Evolutionary conservation across 2,888 invertebrate species (phyloP).

Genomic region (Spatulosminthurus flaviceps): DNA sequence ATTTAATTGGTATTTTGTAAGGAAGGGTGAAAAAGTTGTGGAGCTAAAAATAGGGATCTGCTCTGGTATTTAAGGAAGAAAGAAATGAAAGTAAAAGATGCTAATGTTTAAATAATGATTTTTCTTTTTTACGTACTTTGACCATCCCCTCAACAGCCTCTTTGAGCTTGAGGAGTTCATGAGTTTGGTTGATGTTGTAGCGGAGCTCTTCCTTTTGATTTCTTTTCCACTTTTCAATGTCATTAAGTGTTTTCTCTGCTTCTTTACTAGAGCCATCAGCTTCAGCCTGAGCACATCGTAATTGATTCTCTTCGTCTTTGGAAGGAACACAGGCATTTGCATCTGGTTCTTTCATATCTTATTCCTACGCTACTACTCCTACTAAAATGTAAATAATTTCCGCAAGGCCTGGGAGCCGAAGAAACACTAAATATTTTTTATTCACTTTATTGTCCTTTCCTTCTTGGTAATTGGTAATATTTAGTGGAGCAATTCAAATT

Average conservation of each 20-base stretch:
- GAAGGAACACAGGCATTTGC: constrained; percentile 53
- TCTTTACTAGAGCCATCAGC: constrained; percentile 52
- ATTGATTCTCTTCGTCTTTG: constrained; percentile 49
- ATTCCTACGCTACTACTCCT: too few species aligned
- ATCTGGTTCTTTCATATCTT: constrained; percentile 58
- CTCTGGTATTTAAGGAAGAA: too few species aligned
- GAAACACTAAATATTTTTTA: too few species aligned
- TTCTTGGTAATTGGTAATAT: too few species aligned
- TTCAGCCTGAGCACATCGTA: constrained; percentile 52
- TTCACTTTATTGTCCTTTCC: too few species aligned
- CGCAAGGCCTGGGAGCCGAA: too few species aligned
- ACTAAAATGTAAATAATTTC: too few species aligned
- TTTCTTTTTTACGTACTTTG: constrained; percentile 42
- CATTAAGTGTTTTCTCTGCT: constrained; percentile 52
- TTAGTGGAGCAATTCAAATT: too few species aligned
- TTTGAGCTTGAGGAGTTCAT: constrained; percentile 55
- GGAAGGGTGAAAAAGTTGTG: too few species aligned
- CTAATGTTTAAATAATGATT: not conserved
- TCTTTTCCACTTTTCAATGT: constrained; percentile 53
- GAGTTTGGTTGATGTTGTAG: constrained; percentile 57
- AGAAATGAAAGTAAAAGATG: too few species aligned
- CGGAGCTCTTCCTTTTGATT: constrained; percentile 54
- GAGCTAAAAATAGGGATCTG: too few species aligned
- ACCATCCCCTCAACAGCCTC: constrained; percentile 56
- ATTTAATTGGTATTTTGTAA: too few species aligned